Conservation (phyloP, 2,888 invertebrate species). For the Tortrix viridana region DNA sequence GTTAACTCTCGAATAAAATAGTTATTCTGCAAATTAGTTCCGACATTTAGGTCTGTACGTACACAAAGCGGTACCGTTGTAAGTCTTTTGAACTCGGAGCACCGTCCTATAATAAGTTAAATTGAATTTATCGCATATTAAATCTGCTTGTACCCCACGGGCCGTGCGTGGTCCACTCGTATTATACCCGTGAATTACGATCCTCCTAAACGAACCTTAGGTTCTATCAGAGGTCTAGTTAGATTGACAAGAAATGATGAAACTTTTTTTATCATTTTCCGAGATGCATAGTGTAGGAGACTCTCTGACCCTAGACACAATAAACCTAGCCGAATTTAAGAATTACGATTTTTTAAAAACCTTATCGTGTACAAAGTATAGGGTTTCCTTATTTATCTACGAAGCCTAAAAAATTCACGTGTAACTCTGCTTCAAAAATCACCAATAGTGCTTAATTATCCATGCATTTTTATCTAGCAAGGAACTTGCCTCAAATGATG, state of each 20-base stretch:
- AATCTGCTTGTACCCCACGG: constrained; percentile 58
- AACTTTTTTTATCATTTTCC: too few species aligned
- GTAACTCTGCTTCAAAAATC: too few species aligned
- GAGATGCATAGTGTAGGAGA: too few species aligned
- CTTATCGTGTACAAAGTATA: too few species aligned
- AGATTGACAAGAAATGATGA: not conserved
- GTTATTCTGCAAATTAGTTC: constrained; percentile 16
- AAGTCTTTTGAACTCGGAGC: constrained; percentile 44
- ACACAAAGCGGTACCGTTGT: constrained; percentile 9
- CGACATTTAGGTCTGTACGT: not conserved
- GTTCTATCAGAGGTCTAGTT: constrained; percentile 41
- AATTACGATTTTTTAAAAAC: too few species aligned
- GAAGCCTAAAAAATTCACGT: too few species aligned
- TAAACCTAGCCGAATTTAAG: too few species aligned
- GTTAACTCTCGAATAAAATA: constrained; percentile 1
- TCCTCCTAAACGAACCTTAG: constrained; percentile 48
- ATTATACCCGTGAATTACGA: constrained; percentile 56
- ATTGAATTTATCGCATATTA: constrained; percentile 67
- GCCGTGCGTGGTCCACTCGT: constrained; percentile 56
- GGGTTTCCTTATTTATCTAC: too few species aligned
- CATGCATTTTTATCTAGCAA: not conserved
- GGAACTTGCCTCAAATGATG: constrained; percentile 3
- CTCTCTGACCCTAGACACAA: too few species aligned
- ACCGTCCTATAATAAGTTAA: constrained; percentile 63
- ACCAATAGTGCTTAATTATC: not conserved